Evolutionary conservation across 2,797 vertebrate genomes (phyloP).

Genomic region (Microhierax caerulescens): DNA sequence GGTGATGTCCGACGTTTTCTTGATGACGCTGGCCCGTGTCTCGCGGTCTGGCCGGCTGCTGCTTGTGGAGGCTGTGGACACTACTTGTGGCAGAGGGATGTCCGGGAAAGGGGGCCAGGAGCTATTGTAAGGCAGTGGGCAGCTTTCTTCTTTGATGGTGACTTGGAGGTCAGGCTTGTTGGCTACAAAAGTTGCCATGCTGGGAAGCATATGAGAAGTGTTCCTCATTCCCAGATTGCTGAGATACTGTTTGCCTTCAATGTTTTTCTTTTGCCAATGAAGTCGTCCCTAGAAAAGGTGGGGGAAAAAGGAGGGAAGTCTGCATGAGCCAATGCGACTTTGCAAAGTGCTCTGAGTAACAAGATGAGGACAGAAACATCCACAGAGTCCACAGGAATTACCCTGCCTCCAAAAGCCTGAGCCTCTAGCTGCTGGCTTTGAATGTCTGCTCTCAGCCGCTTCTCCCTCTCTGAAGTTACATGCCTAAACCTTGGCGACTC

Average conservation of each 20-base stretch:
- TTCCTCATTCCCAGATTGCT: slow-evolving; percentile 78
- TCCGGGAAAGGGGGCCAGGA: slow-evolving; percentile 79
- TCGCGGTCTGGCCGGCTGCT: slow-evolving; percentile 80
- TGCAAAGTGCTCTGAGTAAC: not conserved
- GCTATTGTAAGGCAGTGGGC: slow-evolving; percentile 84
- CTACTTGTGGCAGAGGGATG: slow-evolving; percentile 69
- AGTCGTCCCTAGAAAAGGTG: slow-evolving; percentile 63
- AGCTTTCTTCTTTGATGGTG: slow-evolving; percentile 88
- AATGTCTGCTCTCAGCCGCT: not conserved
- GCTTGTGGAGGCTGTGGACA: slow-evolving; percentile 64
- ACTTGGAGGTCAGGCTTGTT: slow-evolving; percentile 90
- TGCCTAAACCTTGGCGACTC: not conserved
- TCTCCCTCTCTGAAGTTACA: not conserved
- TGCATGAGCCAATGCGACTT: rapidly evolving
- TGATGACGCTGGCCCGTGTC: slow-evolving; percentile 93
- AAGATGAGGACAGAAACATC: not conserved
- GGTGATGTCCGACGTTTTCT: slow-evolving; percentile 93
- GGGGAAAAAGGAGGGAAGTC: not conserved
- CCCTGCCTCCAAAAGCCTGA: not conserved
- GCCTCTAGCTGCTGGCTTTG: not conserved
- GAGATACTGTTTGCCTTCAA: slow-evolving; percentile 79
- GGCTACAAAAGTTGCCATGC: slow-evolving; percentile 92
- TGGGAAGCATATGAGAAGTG: slow-evolving; percentile 82
- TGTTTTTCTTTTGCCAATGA: slow-evolving; percentile 79
- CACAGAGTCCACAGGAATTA: not conserved